A percentile compares a stretch with the other conserved stretches of the same genome.
Conservation (phyloP, 2,797 vertebrate genomes). For the Merluccius polli region DNA sequence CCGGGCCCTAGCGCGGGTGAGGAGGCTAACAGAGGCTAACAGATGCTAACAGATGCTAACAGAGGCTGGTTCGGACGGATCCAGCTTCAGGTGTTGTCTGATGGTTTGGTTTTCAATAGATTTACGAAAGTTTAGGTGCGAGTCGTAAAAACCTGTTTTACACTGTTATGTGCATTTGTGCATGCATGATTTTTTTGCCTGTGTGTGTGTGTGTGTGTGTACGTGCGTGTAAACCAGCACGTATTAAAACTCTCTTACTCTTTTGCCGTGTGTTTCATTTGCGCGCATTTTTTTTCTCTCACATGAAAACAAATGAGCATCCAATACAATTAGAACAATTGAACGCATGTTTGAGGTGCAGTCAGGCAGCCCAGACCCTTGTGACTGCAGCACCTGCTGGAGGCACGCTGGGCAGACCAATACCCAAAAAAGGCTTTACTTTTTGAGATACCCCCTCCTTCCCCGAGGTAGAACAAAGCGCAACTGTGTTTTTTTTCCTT, state of each 20-base stretch:
- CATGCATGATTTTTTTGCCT: not conserved
- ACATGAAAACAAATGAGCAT: not conserved
- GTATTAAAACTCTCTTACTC: too few relatives aligned
- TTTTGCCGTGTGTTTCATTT: not conserved
- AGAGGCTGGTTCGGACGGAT: not conserved
- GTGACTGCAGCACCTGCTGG: constrained; percentile 60
- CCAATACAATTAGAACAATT: not conserved
- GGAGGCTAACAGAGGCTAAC: not conserved
- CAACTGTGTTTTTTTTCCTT: too few relatives aligned
- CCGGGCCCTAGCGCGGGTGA: too few relatives aligned
- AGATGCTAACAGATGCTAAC: not conserved
- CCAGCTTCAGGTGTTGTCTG: too few relatives aligned
- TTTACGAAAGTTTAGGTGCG: not conserved
- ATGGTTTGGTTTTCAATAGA: not conserved
- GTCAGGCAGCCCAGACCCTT: constrained; percentile 24
- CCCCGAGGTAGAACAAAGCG: too few relatives aligned
- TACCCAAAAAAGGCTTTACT: too few relatives aligned
- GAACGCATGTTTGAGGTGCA: constrained; percentile 13
- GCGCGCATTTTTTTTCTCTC: not conserved
- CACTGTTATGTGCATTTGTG: not conserved
- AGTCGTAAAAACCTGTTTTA: not conserved
- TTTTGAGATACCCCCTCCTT: too few relatives aligned
- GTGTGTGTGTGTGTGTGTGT: not conserved
- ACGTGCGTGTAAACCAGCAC: not conserved
- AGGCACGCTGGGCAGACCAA: constrained; percentile 41